phyloP scores from a whole-genome alignment of 2,888 invertebrate species.

The Megaustenia siamemsis region DNA sequence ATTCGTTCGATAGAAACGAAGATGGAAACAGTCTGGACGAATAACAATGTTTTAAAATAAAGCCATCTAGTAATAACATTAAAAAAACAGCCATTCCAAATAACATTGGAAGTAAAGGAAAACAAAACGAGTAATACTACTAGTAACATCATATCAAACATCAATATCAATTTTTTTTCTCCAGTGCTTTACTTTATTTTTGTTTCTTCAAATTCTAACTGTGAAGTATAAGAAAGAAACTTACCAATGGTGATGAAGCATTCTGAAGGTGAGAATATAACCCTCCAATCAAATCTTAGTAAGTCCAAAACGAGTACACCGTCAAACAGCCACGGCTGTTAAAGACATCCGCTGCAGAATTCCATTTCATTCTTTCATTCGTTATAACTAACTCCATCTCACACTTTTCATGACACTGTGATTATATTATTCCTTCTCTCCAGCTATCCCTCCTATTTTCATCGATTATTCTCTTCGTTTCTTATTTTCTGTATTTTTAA shows the following conservation, averaged over 20 bases:
- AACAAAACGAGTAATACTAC: too few species aligned
- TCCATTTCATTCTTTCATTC: not conserved
- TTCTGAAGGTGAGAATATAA: not conserved
- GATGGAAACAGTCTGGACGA: too few species aligned
- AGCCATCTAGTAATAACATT: too few species aligned
- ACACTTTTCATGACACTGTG: not conserved
- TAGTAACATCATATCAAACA: too few species aligned
- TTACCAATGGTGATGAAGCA: slow-evolving; percentile 14
- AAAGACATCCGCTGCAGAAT: not conserved
- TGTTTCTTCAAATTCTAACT: too few species aligned
- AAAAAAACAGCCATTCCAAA: too few species aligned
- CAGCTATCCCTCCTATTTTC: not conserved
- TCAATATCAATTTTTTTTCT: too few species aligned
- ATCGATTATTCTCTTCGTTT: not conserved
- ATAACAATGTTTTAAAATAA: too few species aligned
- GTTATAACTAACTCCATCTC: not conserved
- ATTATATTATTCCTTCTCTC: too few species aligned
- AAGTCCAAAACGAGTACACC: not conserved
- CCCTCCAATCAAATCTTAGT: not conserved
- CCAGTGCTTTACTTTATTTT: too few species aligned
- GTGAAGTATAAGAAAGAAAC: not conserved
- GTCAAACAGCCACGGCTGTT: not conserved
- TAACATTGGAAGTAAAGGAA: too few species aligned
- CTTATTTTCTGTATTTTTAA: not conserved
- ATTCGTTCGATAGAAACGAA: too few species aligned